Percentiles rank a stretch among this genome's conserved stretches.
Evolutionary conservation across 2,797 vertebrate species (phyloP).

Genomic region (Gallinago stenura): DNA sequence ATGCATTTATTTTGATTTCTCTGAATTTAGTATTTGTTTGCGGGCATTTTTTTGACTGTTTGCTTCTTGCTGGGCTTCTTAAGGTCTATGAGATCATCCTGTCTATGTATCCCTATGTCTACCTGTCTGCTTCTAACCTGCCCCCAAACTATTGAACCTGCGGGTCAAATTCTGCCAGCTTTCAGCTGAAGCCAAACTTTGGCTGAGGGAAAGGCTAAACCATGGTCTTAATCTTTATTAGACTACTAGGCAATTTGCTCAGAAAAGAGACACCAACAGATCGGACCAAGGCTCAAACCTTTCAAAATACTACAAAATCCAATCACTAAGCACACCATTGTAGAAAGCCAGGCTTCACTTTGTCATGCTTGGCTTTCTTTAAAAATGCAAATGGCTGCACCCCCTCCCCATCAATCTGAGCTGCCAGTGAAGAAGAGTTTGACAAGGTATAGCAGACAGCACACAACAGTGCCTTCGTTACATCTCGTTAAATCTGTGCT

Average conservation of each 20-base stretch:
- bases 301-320: neutral
- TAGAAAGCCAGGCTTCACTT: neutral
- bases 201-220: neutral
- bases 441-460: neutral
- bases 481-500: neutral
- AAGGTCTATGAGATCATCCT: neutral
- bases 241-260: neutral
- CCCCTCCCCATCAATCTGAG: neutral
- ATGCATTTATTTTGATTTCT: neutral
- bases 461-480: neutral
- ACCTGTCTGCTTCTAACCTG: neutral
- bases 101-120: accelerated
- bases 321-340: neutral
- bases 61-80: neutral
- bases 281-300: neutral
- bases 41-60: neutral
- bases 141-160: neutral
- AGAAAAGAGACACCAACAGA: neutral
- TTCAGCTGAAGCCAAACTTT: neutral
- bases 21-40: neutral
- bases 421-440: neutral
- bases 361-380: neutral
- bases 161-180: neutral
- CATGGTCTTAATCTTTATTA: neutral
- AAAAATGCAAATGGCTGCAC: neutral